A percentile compares a stretch with the other conserved stretches of the same genome.
phyloP scores from a whole-genome alignment of 2,888 invertebrate species.

The Aleiodes alternator region DNA sequence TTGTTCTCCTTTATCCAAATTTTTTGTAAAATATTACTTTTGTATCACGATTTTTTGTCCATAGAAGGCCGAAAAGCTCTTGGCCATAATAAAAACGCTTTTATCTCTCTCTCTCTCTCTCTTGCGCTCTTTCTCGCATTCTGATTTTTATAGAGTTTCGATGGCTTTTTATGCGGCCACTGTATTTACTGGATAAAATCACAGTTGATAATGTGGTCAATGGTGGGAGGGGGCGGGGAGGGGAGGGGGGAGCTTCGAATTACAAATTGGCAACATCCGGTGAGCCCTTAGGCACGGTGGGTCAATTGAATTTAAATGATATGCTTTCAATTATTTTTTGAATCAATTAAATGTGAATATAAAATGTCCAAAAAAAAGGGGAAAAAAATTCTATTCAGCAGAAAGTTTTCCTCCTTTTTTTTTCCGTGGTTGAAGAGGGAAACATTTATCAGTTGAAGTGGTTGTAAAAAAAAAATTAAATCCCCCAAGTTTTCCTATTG shows the following conservation, averaged over 20 bases:
- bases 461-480: slow-evolving; percentile 9
- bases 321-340: slow-evolving; percentile 10
- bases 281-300: background rate
- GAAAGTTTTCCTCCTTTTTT: background rate
- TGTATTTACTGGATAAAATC: slow-evolving; percentile 10
- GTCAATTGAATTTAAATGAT: slow-evolving; percentile 25
- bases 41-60: too few relatives aligned
- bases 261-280: slow-evolving; percentile 28
- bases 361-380: too few relatives aligned
- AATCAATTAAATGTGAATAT: background rate
- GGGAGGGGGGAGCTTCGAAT: slow-evolving; percentile 3
- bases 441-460: slow-evolving; percentile 15
- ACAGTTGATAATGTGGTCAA: background rate
- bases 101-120: background rate
- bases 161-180: slow-evolving; percentile 19
- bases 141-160: background rate
- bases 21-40: too few relatives aligned
- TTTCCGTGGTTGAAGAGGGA: background rate
- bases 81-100: too few relatives aligned
- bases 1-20: too few relatives aligned
- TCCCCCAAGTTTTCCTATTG: slow-evolving; percentile 18
- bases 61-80: too few relatives aligned
- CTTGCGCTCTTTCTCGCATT: background rate
- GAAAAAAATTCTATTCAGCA: background rate
- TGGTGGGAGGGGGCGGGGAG: background rate